These are phyloP conservation scores for Chesias legatella DNA, from an alignment of 2,888 invertebrate species.

Conservation along the genomic window DNA sequence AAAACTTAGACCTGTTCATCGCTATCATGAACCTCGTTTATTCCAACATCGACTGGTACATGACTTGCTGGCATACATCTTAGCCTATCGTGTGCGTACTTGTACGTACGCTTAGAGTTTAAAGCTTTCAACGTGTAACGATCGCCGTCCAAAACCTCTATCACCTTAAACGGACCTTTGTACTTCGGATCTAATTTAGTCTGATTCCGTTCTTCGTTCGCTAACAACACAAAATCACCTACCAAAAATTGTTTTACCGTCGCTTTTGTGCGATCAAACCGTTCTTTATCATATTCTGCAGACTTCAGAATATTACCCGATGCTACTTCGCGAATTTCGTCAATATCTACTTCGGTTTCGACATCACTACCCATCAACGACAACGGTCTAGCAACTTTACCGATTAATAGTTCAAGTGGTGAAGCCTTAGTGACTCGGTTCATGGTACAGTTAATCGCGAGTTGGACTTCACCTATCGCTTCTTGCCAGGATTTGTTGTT, in stretches of 20 bases:
- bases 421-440: conserved; percentile 4
- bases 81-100: too few species aligned
- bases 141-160: too few species aligned
- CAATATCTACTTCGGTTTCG: background rate
- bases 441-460: conserved; percentile 9
- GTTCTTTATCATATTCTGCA: background rate
- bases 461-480: background rate
- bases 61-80: too few species aligned
- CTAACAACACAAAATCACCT: background rate
- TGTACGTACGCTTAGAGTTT: too few species aligned
- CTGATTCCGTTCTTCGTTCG: background rate
- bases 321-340: background rate
- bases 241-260: background rate
- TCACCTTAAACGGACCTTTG: too few species aligned
- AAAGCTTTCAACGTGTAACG: too few species aligned
- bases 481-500: background rate
- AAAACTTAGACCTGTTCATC: too few species aligned
- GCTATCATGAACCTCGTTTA: too few species aligned
- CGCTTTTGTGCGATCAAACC: background rate
- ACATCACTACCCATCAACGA: background rate
- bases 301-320: too few species aligned
- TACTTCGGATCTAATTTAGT: background rate
- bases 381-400: background rate
- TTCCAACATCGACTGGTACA: too few species aligned
- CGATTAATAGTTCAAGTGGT: conserved; percentile 4